These are phyloP conservation scores for Prosapia bicincta DNA, from an alignment of 2,888 invertebrate species.

Conservation along the genomic window DNA sequence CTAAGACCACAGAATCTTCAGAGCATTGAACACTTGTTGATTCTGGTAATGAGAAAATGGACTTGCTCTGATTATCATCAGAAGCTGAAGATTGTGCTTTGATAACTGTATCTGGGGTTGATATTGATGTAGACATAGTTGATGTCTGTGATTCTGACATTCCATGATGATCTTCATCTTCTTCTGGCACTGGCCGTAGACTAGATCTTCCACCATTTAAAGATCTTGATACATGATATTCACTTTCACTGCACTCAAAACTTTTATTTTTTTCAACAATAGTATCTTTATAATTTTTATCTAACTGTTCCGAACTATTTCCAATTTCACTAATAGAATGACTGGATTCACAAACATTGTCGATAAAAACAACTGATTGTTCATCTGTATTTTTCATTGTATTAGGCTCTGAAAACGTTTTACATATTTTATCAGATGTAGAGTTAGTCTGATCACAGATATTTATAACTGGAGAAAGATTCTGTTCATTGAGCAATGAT, in stretches of 20 bases:
- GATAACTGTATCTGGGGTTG: slow-evolving; percentile 53
- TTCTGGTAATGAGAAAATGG: slow-evolving; percentile 3
- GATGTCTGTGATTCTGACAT: slow-evolving; percentile 64
- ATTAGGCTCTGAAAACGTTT: slow-evolving; percentile 2
- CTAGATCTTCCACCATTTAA: slow-evolving; percentile 41
- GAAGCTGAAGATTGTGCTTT: slow-evolving; percentile 13
- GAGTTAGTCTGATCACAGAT: not conserved
- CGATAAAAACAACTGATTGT: not conserved
- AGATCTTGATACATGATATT: slow-evolving; percentile 10
- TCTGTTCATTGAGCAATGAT: slow-evolving; percentile 16
- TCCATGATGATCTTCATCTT: slow-evolving; percentile 51
- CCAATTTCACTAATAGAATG: not conserved
- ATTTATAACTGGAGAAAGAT: slow-evolving; percentile 10
- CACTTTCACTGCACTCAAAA: not conserved
- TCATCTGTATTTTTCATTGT: not conserved
- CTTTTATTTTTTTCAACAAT: not conserved
- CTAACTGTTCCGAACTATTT: not conserved
- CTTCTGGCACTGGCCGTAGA: slow-evolving; percentile 59
- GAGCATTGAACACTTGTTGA: slow-evolving; percentile 5
- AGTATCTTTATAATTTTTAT: not conserved
- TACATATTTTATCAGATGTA: not conserved
- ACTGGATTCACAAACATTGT: not conserved
- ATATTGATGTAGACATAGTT: slow-evolving; percentile 62
- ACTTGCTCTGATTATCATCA: slow-evolving; percentile 9
- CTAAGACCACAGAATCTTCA: slow-evolving; percentile 40